These are phyloP conservation scores for Triplophysa rosa DNA, from an alignment of 2,113 vertebrate genomes.

Conservation along the genomic window DNA sequence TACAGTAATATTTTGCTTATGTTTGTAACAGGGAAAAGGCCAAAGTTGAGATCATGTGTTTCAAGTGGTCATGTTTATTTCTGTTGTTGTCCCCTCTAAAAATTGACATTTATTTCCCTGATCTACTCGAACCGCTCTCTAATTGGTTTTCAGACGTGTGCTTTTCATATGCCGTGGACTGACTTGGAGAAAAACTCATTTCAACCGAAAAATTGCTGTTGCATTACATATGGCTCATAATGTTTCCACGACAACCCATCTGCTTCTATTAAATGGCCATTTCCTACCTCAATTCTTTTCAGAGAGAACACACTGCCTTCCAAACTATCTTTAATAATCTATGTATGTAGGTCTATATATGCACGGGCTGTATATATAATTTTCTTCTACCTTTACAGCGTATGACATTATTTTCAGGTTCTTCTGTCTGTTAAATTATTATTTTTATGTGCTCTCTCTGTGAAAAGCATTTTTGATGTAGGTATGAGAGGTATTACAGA, in stretches of 20 bases:
- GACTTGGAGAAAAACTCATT: conserved; percentile 10
- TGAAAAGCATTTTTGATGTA: neutral
- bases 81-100: neutral
- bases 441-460: conserved; percentile 23
- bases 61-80: conserved; percentile 2
- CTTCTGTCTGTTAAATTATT: conserved; percentile 2
- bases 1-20: neutral
- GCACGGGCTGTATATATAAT: neutral
- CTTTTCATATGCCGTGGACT: neutral
- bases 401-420: neutral
- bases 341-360: conserved; percentile 5
- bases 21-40: neutral
- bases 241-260: conserved; percentile 38
- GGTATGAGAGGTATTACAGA: neutral
- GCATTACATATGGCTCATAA: conserved; percentile 25
- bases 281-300: neutral
- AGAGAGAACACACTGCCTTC: conserved; percentile 4
- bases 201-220: conserved; percentile 11
- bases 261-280: conserved; percentile 32
- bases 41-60: neutral
- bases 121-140: neutral
- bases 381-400: neutral
- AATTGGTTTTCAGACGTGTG: conserved; percentile 31
- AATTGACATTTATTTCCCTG: conserved; percentile 18
- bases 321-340: neutral